These are phyloP conservation scores for Lasioglossum figueresi DNA, from an alignment of 2,888 invertebrate species.

Conservation along the genomic window DNA sequence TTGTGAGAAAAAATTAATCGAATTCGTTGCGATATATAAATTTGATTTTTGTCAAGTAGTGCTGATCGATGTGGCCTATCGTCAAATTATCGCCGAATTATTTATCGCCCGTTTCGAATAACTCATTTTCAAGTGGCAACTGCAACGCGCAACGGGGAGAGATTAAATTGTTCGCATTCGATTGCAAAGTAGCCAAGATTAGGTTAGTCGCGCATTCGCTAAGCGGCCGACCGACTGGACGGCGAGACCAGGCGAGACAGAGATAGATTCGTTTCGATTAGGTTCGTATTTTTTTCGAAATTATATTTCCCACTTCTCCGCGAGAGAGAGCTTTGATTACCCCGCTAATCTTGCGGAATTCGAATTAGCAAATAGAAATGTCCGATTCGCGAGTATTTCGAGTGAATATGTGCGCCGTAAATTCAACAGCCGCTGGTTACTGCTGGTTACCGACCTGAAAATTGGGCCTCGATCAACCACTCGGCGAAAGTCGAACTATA, in stretches of 20 bases:
- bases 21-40: neutral
- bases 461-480: slow-evolving; percentile 3
- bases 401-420: slow-evolving; percentile 7
- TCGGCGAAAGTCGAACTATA: neutral
- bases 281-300: slow-evolving; percentile 48
- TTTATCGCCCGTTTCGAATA: slow-evolving; percentile 22
- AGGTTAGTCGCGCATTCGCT: slow-evolving; percentile 41
- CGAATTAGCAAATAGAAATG: slow-evolving; percentile 11
- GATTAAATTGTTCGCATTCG: slow-evolving; percentile 3
- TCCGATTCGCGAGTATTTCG: neutral
- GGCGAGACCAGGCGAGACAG: no score
- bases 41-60: neutral
- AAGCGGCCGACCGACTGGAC: slow-evolving; percentile 19
- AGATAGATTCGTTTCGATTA: slow-evolving; percentile 19
- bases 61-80: neutral
- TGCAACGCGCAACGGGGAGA: slow-evolving; percentile 15
- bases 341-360: neutral
- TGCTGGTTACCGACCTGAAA: slow-evolving; percentile 62
- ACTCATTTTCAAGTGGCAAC: slow-evolving; percentile 9
- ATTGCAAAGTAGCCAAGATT: slow-evolving; percentile 22
- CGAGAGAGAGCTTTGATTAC: neutral
- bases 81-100: slow-evolving; percentile 2
- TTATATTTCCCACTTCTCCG: neutral
- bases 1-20: neutral
- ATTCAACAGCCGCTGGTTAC: slow-evolving; percentile 57